phyloP scores from a whole-genome alignment of 1,140 invertebrate genomes.

The Hyphantria cunea region DNA sequence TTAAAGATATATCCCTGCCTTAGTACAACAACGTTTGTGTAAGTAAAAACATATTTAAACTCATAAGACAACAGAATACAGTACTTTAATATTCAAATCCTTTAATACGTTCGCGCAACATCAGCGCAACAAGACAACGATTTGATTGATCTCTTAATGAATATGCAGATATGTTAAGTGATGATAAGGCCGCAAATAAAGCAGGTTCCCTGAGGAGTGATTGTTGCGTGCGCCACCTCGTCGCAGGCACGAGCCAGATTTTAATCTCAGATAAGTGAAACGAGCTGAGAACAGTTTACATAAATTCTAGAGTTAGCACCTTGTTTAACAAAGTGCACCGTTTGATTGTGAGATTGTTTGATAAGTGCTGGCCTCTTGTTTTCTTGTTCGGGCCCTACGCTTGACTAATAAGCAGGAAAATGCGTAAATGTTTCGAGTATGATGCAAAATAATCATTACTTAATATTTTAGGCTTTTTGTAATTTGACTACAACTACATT shows the following conservation, averaged over 20 bases:
- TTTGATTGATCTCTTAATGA: conserved; percentile 77
- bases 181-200: conserved; percentile 74
- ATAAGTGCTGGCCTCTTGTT: conserved; percentile 45
- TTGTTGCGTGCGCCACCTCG: conserved; percentile 64
- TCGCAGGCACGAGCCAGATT: conserved; percentile 61
- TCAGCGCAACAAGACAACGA: conserved; percentile 47
- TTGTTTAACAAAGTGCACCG: conserved; percentile 76
- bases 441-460: no score
- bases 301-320: conserved; percentile 79
- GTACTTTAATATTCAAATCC: not conserved
- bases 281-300: conserved; percentile 73
- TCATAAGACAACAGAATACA: no score
- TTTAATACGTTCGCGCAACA: not conserved
- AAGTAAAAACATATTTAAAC: no score
- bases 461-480: no score
- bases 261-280: conserved; percentile 78
- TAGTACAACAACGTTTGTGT: no score
- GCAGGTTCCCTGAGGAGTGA: conserved; percentile 73
- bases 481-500: no score
- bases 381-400: conserved; percentile 4
- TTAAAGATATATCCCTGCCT: no score
- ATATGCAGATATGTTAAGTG: conserved; percentile 76
- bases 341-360: conserved; percentile 72
- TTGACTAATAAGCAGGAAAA: not conserved
- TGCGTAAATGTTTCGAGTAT: no score